Percentiles rank a stretch among this genome's conserved stretches.
These are phyloP conservation scores for Danionella cerebrum DNA, from an alignment of 2,113 vertebrate genomes.

Conservation along the genomic window DNA sequence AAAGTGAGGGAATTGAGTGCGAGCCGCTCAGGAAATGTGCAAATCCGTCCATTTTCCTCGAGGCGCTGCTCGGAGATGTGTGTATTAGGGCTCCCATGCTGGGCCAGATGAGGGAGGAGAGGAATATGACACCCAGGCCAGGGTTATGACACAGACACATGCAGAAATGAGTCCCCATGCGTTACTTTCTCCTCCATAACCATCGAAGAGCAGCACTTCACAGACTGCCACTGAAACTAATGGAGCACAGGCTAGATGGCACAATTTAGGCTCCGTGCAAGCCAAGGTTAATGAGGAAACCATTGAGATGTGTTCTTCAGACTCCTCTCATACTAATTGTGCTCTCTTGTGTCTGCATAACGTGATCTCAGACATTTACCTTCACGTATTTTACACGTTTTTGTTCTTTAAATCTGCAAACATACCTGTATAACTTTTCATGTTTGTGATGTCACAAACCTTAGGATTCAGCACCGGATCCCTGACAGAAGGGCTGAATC, in stretches of 20 bases:
- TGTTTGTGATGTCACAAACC: too few relatives aligned
- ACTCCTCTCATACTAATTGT: background rate
- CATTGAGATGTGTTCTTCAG: background rate
- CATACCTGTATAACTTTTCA: too few relatives aligned
- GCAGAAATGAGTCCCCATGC: conserved; percentile 20
- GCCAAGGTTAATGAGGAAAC: conserved; percentile 4
- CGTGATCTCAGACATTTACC: too few relatives aligned
- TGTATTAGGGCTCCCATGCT: conserved; percentile 76
- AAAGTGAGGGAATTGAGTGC: conserved; percentile 76
- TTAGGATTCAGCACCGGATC: too few relatives aligned
- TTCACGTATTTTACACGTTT: too few relatives aligned
- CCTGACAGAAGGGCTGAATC: too few relatives aligned
- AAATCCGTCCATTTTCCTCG: conserved; percentile 70
- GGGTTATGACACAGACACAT: conserved; percentile 53
- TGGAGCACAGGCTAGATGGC: background rate
- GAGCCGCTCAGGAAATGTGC: conserved; percentile 78
- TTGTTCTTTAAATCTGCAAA: too few relatives aligned
- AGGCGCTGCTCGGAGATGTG: conserved; percentile 67
- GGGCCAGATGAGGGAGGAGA: conserved; percentile 72
- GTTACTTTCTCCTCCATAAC: conserved; percentile 19
- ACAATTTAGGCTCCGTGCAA: background rate
- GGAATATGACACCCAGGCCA: conserved; percentile 71
- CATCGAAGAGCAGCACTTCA: background rate
- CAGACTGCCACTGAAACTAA: conserved; percentile 22
- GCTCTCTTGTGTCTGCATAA: background rate